Evolutionary conservation across 2,888 invertebrate genomes (phyloP).

Genomic region (Zaprionus bogoriensis): DNA sequence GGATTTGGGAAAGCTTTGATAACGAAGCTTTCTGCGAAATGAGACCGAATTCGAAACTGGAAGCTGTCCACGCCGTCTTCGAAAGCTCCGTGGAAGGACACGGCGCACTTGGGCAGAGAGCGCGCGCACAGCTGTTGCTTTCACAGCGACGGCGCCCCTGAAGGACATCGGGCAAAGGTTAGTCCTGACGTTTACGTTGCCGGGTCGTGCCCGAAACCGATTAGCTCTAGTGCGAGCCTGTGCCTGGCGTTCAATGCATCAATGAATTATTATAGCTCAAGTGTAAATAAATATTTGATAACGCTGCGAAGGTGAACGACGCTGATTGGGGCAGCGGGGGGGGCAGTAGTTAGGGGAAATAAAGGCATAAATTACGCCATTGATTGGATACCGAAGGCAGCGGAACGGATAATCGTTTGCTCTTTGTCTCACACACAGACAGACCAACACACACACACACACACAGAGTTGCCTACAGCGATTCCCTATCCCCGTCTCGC

Average conservation of each 20-base stretch:
- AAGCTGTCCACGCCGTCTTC: slow-evolving; percentile 20
- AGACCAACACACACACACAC: slow-evolving; percentile 5
- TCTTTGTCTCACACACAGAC: slow-evolving; percentile 20
- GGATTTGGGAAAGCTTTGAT: slow-evolving; percentile 61
- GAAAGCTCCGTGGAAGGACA: slow-evolving; percentile 46
- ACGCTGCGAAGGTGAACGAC: slow-evolving; percentile 37
- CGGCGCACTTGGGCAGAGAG: slow-evolving; percentile 26
- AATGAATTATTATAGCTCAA: slow-evolving; percentile 73
- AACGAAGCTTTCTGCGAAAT: slow-evolving; percentile 48
- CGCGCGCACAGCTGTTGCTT: slow-evolving; percentile 72
- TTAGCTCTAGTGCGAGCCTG: slow-evolving; percentile 59
- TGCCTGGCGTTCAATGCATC: slow-evolving; percentile 68
- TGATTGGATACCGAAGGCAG: slow-evolving; percentile 50
- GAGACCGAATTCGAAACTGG: slow-evolving; percentile 56
- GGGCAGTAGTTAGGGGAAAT: slow-evolving; percentile 3
- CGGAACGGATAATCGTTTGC: slow-evolving; percentile 50
- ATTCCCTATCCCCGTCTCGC: slow-evolving; percentile 11
- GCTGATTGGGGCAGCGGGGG: background rate
- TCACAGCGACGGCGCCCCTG: slow-evolving; percentile 73
- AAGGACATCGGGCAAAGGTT: slow-evolving; percentile 74
- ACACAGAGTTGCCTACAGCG: no score
- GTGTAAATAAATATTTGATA: slow-evolving; percentile 74
- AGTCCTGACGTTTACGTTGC: slow-evolving; percentile 75
- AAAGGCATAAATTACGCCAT: slow-evolving; percentile 64
- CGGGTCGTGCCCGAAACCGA: slow-evolving; percentile 59